Base-by-base conservation (phyloP, 2,113 vertebrate genomes). In the Danionella cerebrum region DNA sequence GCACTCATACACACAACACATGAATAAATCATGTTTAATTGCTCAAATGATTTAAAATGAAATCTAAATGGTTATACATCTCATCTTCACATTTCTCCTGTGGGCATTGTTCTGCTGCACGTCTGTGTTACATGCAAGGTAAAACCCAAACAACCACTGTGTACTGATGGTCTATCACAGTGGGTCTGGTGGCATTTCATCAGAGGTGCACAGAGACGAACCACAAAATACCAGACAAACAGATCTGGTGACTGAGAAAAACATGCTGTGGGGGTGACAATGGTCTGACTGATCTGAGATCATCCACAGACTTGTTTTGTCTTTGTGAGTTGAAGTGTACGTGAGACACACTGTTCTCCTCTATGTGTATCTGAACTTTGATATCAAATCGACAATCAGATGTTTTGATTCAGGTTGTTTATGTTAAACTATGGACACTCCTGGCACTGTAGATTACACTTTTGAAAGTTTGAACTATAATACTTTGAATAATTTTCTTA, bases 71-170 rank as follows among this genome's bases (percentile, higher is more conserved):
- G 58, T 19, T 44, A 45, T 19, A 45, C 25, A 59, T 59, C 31
- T n/a, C 8, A 29, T 5, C 35, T 6, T 13, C 38, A 45, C 16
- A 33, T 21, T 8, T 3, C 16, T n/a, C 25, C 27, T 42, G 6
- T 12, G 25, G 7, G 10, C 2, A 2, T 21, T 44, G 29, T 0
- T 5, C 12, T 16, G 6, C 19, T 54, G 51, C 31, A 31, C 3
- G 65, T 36, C 18, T 39, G 19, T 65, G 31, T 67, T 21, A 47
- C 60, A 70, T 36, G 27, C 51, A 3, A 22, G 8, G 6, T 33
- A 5, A 75, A 79, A 77, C 78, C 78, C 69, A 79, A 73, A 77
- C 75, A 77, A 69, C 65, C n/a, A 4, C 8, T 35, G 14, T 39
- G 70, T 59, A 71, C 52, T 60, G 18, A 53, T 38, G 44, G 29